A percentile compares a stretch with the other conserved stretches of the same genome.
These are phyloP conservation scores for Hymenopus coronatus DNA, from an alignment of 2,888 invertebrate genomes.

Conservation along the genomic window DNA sequence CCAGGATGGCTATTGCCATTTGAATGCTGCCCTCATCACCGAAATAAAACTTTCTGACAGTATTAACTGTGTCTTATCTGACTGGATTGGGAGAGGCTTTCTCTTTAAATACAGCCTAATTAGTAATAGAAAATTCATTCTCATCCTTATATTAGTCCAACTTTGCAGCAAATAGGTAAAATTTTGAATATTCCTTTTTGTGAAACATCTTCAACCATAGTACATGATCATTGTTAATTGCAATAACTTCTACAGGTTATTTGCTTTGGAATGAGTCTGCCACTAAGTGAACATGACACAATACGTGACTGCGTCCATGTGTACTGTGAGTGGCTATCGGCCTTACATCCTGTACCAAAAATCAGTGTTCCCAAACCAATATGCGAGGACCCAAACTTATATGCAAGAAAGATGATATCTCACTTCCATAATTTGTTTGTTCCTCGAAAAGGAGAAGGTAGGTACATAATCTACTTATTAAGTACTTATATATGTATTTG, in stretches of 20 bases:
- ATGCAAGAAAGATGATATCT: conserved; percentile 84
- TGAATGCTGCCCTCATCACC: too few species aligned
- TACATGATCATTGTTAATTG: too few species aligned
- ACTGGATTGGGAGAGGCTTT: too few species aligned
- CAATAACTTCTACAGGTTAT: conserved; percentile 63
- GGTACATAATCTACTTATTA: conserved; percentile 42
- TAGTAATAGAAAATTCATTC: too few species aligned
- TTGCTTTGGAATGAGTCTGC: conserved; percentile 87
- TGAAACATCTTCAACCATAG: too few species aligned
- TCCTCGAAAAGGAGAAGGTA: conserved; percentile 90
- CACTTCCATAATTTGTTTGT: conserved; percentile 94
- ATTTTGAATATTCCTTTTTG: too few species aligned
- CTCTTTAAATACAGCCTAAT: too few species aligned
- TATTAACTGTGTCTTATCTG: too few species aligned
- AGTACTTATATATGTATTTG: not conserved
- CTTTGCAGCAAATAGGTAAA: too few species aligned
- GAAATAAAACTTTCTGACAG: too few species aligned
- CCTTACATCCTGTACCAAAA: conserved; percentile 78
- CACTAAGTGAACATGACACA: conserved; percentile 87
- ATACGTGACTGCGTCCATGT: conserved; percentile 94
- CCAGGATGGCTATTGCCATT: too few species aligned
- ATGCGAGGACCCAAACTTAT: conserved; percentile 83
- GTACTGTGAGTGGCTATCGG: conserved; percentile 95
- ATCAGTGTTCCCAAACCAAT: conserved; percentile 88
- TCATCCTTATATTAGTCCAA: too few species aligned